These are phyloP conservation scores for Chaetogeoica ovagalla DNA, from an alignment of 2,888 invertebrate species.

Conservation along the genomic window DNA sequence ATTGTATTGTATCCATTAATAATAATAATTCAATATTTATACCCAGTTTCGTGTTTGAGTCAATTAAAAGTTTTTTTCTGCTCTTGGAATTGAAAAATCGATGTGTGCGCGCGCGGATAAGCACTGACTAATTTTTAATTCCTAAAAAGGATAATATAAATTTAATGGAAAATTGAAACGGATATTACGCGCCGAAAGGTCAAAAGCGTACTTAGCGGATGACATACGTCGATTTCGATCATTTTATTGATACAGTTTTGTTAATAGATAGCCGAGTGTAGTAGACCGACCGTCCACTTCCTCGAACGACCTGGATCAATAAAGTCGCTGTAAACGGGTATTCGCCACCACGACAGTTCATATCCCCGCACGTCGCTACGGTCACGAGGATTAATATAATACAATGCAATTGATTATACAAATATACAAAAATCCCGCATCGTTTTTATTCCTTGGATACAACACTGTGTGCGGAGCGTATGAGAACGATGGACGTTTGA, in stretches of 20 bases:
- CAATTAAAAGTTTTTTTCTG: not conserved
- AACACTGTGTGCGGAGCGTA: no score
- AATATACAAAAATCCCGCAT: no score
- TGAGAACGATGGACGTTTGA: no score
- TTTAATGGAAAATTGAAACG: not conserved
- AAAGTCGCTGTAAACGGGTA: not conserved
- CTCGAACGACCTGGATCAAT: not conserved
- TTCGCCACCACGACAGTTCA: not conserved
- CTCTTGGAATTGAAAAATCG: not conserved
- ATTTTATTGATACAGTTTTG: not conserved
- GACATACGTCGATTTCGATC: not conserved
- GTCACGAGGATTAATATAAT: no score
- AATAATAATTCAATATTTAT: constrained; percentile 10
- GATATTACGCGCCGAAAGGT: not conserved
- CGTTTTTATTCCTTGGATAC: no score
- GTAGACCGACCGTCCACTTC: no score
- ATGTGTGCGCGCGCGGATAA: not conserved
- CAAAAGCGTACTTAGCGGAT: no score
- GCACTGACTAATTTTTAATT: no score
- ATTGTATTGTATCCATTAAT: not conserved
- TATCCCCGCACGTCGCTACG: not conserved
- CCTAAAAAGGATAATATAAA: no score
- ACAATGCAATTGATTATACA: no score
- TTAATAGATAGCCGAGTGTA: not conserved
- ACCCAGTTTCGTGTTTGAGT: not conserved